A percentile compares a stretch with the other conserved stretches of the same genome.
These are phyloP conservation scores for Sapajus apella DNA, from an alignment of 2,113 vertebrate genomes.

Conservation along the genomic window DNA sequence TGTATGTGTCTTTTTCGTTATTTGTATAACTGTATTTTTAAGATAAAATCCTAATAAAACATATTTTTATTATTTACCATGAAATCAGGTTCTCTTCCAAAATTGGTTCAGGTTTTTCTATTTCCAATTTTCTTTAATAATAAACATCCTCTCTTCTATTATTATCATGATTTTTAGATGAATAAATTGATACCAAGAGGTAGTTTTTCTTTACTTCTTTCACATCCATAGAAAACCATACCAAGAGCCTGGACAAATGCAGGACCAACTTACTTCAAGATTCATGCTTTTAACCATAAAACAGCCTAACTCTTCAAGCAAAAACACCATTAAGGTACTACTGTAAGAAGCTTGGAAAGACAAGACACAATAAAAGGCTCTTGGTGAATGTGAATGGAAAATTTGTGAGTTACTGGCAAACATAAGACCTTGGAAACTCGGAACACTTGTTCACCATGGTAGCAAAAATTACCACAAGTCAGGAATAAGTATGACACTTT, in stretches of 20 bases:
- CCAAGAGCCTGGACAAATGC: not conserved
- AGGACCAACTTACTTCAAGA: not conserved
- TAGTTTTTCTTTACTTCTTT: not conserved
- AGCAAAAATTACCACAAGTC: not conserved
- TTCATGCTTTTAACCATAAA: not conserved
- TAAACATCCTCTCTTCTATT: not conserved
- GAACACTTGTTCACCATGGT: not conserved
- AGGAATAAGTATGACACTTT: not conserved
- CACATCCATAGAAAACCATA: not conserved
- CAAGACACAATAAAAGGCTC: not conserved
- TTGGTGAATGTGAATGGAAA: not conserved
- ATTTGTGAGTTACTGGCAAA: not conserved
- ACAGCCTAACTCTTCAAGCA: not conserved
- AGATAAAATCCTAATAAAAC: not conserved
- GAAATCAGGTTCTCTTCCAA: not conserved
- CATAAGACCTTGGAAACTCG: not conserved
- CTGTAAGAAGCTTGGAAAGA: not conserved
- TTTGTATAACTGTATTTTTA: not conserved
- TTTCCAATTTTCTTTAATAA: slow-evolving; percentile 25
- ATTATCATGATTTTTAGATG: not conserved
- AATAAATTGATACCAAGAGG: not conserved
- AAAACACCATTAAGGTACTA: not conserved
- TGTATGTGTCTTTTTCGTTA: not conserved
- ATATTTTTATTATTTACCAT: not conserved
- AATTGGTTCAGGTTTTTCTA: not conserved